A percentile compares a stretch with the other conserved stretches of the same genome.
phyloP scores from a whole-genome alignment of 2,797 vertebrate species.

The Chanos chanos region DNA sequence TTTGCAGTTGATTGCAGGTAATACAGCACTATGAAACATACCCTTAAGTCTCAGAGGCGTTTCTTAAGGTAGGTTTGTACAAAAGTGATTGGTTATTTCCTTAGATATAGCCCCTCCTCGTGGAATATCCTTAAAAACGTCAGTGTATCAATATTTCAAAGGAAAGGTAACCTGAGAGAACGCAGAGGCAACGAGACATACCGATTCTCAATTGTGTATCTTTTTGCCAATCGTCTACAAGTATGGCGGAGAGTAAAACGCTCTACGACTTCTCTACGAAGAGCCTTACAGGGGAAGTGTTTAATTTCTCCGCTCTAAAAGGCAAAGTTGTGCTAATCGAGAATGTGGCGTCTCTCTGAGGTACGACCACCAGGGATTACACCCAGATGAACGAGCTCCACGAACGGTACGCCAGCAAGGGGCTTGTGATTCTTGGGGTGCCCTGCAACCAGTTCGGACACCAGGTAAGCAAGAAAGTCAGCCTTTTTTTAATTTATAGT shows the following conservation, averaged over 20 bases:
- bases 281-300: conserved; percentile 58
- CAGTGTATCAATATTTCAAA: too few relatives aligned
- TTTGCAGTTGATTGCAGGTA: too few relatives aligned
- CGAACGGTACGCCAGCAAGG: conserved; percentile 62
- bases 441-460: conserved; percentile 84
- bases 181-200: too few relatives aligned
- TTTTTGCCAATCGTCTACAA: too few relatives aligned
- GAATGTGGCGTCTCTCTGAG: conserved; percentile 87
- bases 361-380: conserved; percentile 80
- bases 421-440: conserved; percentile 76
- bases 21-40: too few relatives aligned
- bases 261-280: conserved; percentile 58
- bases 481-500: background rate
- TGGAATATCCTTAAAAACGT: too few relatives aligned
- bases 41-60: too few relatives aligned
- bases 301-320: conserved; percentile 60
- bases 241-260: conserved; percentile 53
- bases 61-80: too few relatives aligned
- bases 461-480: conserved; percentile 77
- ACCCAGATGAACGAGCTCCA: conserved; percentile 80
- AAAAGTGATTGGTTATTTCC: too few relatives aligned
- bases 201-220: background rate
- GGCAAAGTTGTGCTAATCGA: conserved; percentile 78
- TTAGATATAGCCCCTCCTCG: too few relatives aligned
- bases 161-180: too few relatives aligned